Base-by-base conservation (phyloP, 2,888 invertebrate species). In the Rhamnusium bicolor region DNA sequence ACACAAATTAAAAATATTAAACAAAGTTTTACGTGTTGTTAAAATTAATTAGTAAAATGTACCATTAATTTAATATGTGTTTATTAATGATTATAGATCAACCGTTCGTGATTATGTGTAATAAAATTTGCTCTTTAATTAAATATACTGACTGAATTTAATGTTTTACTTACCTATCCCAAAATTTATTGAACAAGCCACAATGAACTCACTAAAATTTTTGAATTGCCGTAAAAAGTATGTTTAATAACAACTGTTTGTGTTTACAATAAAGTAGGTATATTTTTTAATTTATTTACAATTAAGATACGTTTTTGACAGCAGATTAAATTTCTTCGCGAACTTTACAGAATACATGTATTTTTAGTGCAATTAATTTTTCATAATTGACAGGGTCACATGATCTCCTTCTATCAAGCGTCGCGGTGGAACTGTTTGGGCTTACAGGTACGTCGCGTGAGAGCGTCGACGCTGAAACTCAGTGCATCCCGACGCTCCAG, bases 341-440 rank as follows among this genome's bases (percentile, higher is more conserved):
- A 47, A 21, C 21, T 12, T 7, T 12, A 16, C 21, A 21, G 47
- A 46, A n/a, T 16, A 8, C 63, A 63, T 49, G 12, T n/a, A 27
- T 27, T 16, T 10, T 63, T 63, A 12, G 27, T 49, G 49, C 4
- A 24, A 63, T 47, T 47, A 21, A 69, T 58, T 67, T 21, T 61
- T 58, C 51, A 10, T 54, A 47, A 49, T 46, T 18, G 27, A 10
- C 62, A 60, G 58, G 72, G 74, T 80, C 76, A 77, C 74, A 74
- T 78, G 81, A 79, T 74, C 78, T 76, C 70, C 66, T 75, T 75
- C 69, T 72, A 51, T 24, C 73, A 60, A 78, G 73, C 79, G 81
- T 79, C 81, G 81, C 81, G 80, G 70, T 75, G 77, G 71, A 76
- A 82, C 82, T 82, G 82, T 63, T 69, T 54, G 70, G 70, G 65